Evolutionary conservation across 2,888 invertebrate genomes (phyloP).

Genomic region (Lepidocyrtoides sp.): DNA sequence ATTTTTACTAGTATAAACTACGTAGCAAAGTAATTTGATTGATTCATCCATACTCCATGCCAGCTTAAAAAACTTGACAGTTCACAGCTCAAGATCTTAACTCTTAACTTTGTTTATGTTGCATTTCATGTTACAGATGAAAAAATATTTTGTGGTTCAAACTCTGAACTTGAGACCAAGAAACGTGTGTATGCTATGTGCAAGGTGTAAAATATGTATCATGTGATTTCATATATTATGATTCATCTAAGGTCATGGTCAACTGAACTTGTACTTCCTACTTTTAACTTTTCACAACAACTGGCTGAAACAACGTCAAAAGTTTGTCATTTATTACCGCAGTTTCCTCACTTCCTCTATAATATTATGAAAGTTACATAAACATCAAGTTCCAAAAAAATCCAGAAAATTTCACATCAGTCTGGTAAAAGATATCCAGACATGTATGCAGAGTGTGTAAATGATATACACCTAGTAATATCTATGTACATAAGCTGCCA

Average conservation of each 20-base stretch:
- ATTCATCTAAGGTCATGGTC: slow-evolving; percentile 18
- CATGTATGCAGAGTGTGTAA: too few species aligned
- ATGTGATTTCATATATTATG: background rate
- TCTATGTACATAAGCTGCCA: too few species aligned
- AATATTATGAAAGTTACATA: background rate
- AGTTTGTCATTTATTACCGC: slow-evolving; percentile 2
- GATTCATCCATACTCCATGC: slow-evolving; percentile 11
- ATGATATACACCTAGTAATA: too few species aligned
- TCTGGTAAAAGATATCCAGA: background rate
- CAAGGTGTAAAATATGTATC: too few species aligned
- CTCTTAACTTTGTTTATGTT: background rate
- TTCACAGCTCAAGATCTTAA: background rate
- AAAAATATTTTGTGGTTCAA: too few species aligned
- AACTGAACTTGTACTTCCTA: slow-evolving; percentile 7
- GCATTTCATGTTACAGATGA: too few species aligned
- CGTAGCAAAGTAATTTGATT: background rate
- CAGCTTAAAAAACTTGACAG: background rate
- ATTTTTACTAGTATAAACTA: too few species aligned
- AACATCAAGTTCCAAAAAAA: background rate
- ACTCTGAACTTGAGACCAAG: background rate
- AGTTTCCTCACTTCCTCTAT: background rate
- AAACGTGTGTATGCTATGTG: background rate
- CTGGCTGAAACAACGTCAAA: background rate
- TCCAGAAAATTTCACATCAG: background rate
- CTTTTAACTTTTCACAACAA: background rate